Conservation (phyloP, 2,113 vertebrate genomes). For the Myanophis thanlyinensis region DNA sequence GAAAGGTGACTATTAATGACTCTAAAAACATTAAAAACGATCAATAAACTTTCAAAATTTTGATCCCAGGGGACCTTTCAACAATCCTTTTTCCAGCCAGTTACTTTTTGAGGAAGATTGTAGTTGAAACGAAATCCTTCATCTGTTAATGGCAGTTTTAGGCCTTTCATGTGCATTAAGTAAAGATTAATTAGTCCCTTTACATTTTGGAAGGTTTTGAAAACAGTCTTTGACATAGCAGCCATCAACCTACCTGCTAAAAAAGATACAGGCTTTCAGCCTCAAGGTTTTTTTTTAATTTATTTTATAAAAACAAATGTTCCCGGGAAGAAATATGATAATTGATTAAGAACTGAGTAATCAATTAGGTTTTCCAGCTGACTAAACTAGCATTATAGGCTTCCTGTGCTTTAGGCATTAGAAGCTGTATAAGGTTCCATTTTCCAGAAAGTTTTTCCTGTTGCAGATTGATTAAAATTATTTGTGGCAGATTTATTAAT, state of each 20-base stretch:
- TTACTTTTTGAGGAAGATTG: slow-evolving; percentile 43
- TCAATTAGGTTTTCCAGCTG: background rate
- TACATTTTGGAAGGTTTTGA: slow-evolving; percentile 46
- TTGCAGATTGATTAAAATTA: background rate
- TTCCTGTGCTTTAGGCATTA: background rate
- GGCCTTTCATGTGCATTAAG: slow-evolving; percentile 37
- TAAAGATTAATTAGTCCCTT: slow-evolving; percentile 55
- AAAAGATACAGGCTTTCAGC: slow-evolving; percentile 35
- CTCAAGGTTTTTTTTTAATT: slow-evolving; percentile 13
- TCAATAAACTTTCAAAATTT: slow-evolving; percentile 67
- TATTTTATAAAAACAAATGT: slow-evolving; percentile 17
- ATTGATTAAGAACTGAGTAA: background rate
- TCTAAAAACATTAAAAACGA: slow-evolving; percentile 63
- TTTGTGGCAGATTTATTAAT: background rate
- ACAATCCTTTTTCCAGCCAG: slow-evolving; percentile 48
- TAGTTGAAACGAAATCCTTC: slow-evolving; percentile 58
- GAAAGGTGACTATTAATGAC: slow-evolving; percentile 68
- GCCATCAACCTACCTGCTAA: slow-evolving; percentile 38
- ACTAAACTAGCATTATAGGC: background rate
- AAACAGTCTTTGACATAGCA: slow-evolving; percentile 43
- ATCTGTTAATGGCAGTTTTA: slow-evolving; percentile 54
- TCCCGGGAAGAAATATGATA: background rate
- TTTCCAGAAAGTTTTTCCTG: background rate
- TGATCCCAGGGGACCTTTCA: slow-evolving; percentile 57
- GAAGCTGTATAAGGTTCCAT: background rate